phyloP scores from a whole-genome alignment of 2,113 vertebrate species.

The Vidua macroura region DNA sequence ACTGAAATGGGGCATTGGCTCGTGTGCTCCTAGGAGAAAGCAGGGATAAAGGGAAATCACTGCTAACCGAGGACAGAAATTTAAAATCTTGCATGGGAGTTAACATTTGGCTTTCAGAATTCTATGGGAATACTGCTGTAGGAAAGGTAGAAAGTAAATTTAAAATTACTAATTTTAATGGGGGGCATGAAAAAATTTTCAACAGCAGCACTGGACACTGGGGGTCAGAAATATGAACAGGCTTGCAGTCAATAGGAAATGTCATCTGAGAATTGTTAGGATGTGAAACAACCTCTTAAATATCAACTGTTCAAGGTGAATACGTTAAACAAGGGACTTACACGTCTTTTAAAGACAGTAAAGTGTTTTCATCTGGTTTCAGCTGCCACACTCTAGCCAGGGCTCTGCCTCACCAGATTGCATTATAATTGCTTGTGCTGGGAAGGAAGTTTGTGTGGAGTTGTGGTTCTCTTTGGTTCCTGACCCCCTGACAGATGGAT shows the following conservation, averaged over 20 bases:
- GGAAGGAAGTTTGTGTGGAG: not conserved
- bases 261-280: not conserved
- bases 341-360: not conserved
- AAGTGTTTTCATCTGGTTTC: not conserved
- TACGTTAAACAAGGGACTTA: accelerated
- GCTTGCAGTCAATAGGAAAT: not conserved
- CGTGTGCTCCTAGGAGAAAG: not conserved
- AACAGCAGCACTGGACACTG: accelerated
- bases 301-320: not conserved
- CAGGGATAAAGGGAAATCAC: not conserved
- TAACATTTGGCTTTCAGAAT: not conserved
- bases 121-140: not conserved
- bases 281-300: not conserved
- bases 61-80: not conserved
- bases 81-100: not conserved
- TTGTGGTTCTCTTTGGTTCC: not conserved
- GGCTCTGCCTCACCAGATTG: not conserved
- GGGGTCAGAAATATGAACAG: not conserved
- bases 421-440: not conserved
- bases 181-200: not conserved
- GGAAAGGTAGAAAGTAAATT: not conserved
- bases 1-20: not conserved
- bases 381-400: not conserved
- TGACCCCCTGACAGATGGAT: not conserved
- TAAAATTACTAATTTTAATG: not conserved